A percentile compares a stretch with the other conserved stretches of the same genome.
Evolutionary conservation across 2,797 vertebrate species (phyloP).

Genomic region (Molossus alvarezi): DNA sequence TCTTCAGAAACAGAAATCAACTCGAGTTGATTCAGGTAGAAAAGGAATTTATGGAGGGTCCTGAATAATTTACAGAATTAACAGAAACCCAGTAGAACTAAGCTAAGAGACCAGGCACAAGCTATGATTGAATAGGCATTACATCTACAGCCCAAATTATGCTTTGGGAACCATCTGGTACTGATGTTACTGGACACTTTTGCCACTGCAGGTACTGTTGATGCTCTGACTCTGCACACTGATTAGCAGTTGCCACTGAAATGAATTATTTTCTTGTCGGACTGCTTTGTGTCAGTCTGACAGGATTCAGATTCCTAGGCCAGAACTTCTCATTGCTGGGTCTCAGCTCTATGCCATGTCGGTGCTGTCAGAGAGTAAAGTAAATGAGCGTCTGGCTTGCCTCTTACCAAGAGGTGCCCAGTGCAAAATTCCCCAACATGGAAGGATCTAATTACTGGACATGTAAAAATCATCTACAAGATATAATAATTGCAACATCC

Average conservation of each 20-base stretch:
- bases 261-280: not conserved
- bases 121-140: not conserved
- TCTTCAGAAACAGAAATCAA: slow-evolving; percentile 56
- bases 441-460: not conserved
- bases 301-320: not conserved
- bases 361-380: not conserved
- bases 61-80: slow-evolving; percentile 42
- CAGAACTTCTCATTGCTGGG: not conserved
- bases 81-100: not conserved
- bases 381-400: not conserved
- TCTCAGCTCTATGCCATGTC: not conserved
- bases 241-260: not conserved
- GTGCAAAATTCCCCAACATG: not conserved
- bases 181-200: not conserved
- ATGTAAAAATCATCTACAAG: not conserved
- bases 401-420: not conserved
- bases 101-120: not conserved
- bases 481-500: not conserved
- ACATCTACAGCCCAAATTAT: not conserved
- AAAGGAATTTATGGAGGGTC: not conserved
- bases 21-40: slow-evolving; percentile 41
- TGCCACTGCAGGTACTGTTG: too few species aligned
- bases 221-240: not conserved
- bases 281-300: not conserved
- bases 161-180: accelerated